Base-by-base conservation (phyloP, 2,888 invertebrate species). In the Oscheius myriophilus region DNA sequence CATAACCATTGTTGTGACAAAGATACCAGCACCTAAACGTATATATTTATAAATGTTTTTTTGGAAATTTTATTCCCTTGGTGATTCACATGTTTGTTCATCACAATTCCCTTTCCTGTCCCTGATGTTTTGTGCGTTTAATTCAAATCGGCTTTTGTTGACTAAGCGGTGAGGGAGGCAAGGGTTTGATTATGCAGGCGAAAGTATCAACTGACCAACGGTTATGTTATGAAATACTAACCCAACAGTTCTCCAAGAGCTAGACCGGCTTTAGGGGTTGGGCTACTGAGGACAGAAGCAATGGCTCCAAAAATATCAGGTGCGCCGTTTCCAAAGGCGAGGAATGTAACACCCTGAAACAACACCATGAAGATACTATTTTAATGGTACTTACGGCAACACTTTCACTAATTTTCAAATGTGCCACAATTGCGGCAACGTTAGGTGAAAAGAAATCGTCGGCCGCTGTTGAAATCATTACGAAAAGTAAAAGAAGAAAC, bases 251-350 rank as follows among this genome's bases (percentile, higher is more conserved):
- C 87, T 16, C 88, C 87, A 49, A 88, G 82, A 25, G 88, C 87
- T 16, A 89, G 79, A 43, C 86, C 87, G 4, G 88, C 86, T 78
- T 89, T 88, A 3, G 85, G 85, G n/a, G 68, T 69, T 16, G 78
- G 69, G 3, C 76, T 75, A 18, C 74, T 76, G 12, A 87, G 87
- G 39, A 89, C 88, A 9, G 89, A 89, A 45, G 90, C 90, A 25
- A 91, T 86, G 12, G 91, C 89, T 14, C 91, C 90, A 82, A 92
- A 91, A 63, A 92, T 89, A 86, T 92, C 92, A 1, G 92, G 91
- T 0, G 91, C 90, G 45, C 91, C 91, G 84, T 92, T 92, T 25
- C 91, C 92, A 84, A 92, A 91, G 0, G 92, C 91, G 77, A 92
- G 83, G 75, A 92, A 89, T 21, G 91, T 91, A 14, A 91, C 91